Evolutionary conservation across 2,797 vertebrate species (phyloP).

Genomic region (Meriones psammophilus): DNA sequence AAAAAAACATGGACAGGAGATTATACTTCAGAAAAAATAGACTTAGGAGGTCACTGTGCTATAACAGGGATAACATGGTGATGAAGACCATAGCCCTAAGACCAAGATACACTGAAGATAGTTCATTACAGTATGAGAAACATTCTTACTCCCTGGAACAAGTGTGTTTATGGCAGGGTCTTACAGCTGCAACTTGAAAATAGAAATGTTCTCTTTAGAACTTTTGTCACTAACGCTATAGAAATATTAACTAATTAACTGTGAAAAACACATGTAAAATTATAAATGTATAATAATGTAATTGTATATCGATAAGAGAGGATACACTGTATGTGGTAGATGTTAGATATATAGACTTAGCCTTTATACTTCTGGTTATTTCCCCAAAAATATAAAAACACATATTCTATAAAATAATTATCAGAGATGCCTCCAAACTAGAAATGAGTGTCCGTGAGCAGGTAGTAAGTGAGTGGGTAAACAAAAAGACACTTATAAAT

Average conservation of each 20-base stretch:
- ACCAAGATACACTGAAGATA: not conserved
- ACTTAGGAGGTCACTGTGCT: not conserved
- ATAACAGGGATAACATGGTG: not conserved
- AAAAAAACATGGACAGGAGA: not conserved
- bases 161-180: not conserved
- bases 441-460: not conserved
- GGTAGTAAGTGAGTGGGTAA: not conserved
- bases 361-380: not conserved
- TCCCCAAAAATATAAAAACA: not conserved
- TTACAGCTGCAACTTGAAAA: not conserved
- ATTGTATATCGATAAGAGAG: not conserved
- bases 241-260: not conserved
- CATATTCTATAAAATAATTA: not conserved
- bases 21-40: not conserved
- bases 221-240: not conserved
- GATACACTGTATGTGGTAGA: not conserved
- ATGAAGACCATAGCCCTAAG: not conserved
- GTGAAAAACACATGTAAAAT: not conserved
- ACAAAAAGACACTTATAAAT: no score
- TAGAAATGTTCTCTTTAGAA: not conserved
- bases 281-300: not conserved
- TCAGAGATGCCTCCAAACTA: not conserved
- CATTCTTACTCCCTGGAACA: no score
- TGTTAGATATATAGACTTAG: not conserved
- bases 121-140: not conserved